These are phyloP conservation scores for Trogon surrucura DNA, from an alignment of 2,113 vertebrate species.

Conservation along the genomic window DNA sequence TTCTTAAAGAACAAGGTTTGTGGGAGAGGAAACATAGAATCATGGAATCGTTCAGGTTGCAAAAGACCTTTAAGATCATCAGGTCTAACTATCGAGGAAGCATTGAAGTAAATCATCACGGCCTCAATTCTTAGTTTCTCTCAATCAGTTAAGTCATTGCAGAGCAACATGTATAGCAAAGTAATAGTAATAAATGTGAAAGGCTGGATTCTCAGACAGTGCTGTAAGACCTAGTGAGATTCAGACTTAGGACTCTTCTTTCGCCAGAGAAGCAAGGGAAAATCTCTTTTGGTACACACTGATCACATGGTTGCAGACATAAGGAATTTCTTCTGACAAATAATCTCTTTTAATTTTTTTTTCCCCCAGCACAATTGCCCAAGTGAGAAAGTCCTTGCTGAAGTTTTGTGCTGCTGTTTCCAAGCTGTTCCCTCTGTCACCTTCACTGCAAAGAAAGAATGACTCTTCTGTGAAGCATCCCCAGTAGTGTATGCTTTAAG, in stretches of 20 bases:
- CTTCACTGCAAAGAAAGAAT: constrained; percentile 37
- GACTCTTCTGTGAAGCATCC: not conserved
- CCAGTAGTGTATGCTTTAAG: constrained; percentile 25
- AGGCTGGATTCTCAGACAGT: not conserved
- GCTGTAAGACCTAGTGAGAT: not conserved
- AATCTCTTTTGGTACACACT: not conserved
- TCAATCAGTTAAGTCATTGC: not conserved
- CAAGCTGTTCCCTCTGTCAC: constrained; percentile 13
- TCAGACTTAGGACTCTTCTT: not conserved
- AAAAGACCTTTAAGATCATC: not conserved
- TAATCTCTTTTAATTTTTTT: too few relatives aligned
- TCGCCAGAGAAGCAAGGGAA: not conserved
- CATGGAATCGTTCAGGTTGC: not conserved
- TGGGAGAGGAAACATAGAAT: not conserved
- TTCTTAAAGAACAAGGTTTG: not conserved
- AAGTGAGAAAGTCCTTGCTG: not conserved
- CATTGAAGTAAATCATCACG: not conserved
- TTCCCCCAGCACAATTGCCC: not conserved
- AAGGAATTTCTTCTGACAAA: not conserved
- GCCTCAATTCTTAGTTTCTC: not conserved
- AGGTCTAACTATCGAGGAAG: not conserved
- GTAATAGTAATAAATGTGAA: not conserved
- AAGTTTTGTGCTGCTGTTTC: constrained; percentile 10
- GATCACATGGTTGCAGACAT: not conserved
- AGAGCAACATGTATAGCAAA: not conserved